Base-by-base conservation (phyloP, 2,797 vertebrate species). In the Enoplosus armatus region DNA sequence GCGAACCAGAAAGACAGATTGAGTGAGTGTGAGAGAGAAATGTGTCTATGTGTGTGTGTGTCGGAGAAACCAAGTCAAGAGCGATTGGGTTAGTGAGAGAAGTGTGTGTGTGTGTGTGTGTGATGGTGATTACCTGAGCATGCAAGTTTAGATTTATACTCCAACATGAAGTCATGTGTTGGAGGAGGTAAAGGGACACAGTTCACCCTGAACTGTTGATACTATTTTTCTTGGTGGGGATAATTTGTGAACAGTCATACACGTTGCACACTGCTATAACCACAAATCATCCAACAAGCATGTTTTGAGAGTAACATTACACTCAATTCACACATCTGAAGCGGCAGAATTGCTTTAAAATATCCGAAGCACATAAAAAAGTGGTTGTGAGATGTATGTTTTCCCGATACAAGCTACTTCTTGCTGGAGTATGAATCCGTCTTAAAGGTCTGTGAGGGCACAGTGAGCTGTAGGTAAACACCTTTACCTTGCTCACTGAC, bases 401-500 rank as follows among this genome's bases (percentile, higher is more conserved):
- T 76, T 67, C 29, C 55, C 2, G 16, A 8, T 11, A 20, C n/a
- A 20, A 31, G 35, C 33, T 7, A 3, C 41, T 26, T 24, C 63
- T 61, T 58, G 39, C 43, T 29, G 41, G 15, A 82, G 37, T 68
- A 15, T 51, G 11, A 82, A 65, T 18, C 37, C 29, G 53, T 45
- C 6, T 48, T 14, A 24, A 55, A 61, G 33, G 39, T 72, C 71
- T 67, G 27, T 7, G 53, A 45, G 65, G 70, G 31, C 41, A 15
- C 27, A 6, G 47, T 5, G 35, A 74, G 66, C 65, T 58, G 31
- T 26, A 45, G 39, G 72, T 75, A 86, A 87, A 89, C 77, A 88
- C 62, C 72, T 76, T 72, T 39, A 84, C 51, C 74, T 82, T n/a
- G 55, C 83, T 85, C 75, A 59, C 59, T 90, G 90, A 89, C 88